Base-by-base conservation (phyloP, 2,113 vertebrate genomes). In the Mesitornis unicolor region DNA sequence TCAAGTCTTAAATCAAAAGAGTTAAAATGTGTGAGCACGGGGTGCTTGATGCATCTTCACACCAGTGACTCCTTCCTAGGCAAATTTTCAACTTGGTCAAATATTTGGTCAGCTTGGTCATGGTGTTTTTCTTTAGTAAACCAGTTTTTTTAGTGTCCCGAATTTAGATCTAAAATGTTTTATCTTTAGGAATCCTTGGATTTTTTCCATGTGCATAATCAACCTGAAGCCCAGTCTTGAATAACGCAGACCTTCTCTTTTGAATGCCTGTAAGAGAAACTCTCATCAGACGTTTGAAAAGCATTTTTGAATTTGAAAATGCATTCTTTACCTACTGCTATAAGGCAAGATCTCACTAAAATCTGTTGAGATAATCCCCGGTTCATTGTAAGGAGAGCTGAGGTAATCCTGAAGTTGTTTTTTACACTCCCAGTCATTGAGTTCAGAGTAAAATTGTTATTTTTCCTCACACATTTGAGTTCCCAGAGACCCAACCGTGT, bases 201-300 rank as follows among this genome's bases (percentile, higher is more conserved):
- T 35, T 59, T 56, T 82, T 73, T 84, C 61, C 53, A 13, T 61
- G 21, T 5, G 31, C n/a, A 21, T 71, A 43, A 33, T 91, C 67
- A 81, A 42, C 71, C 42, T 74, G 92, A 87, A 70, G 26, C 87
- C 60, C 59, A 31, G 5, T 74, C 60, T 84, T 78, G 47, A 92
- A 25, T 90, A 84, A 75, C 65, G 50, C 64, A 85, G 77, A 53
- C 73, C 71, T 54, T 43, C 70, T 87, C 71, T 91, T 89, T 42
- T 95, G 80, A 74, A 91, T 89, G 94, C 90, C 98, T 98, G 18
- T 53, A 96, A 96, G 84, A 97, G 69, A 97, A 96, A 95, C 21
- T 48, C 19, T 71, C 21, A 4, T 95, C 50, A 95, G 81, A 74
- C 4, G 18, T 87, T 83, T n/a, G 40, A 88, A 86, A 75, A 83